Percentiles rank a stretch among this genome's conserved stretches.
Evolutionary conservation across 2,888 invertebrate genomes (phyloP).

Genomic region (Apoda limacodes): DNA sequence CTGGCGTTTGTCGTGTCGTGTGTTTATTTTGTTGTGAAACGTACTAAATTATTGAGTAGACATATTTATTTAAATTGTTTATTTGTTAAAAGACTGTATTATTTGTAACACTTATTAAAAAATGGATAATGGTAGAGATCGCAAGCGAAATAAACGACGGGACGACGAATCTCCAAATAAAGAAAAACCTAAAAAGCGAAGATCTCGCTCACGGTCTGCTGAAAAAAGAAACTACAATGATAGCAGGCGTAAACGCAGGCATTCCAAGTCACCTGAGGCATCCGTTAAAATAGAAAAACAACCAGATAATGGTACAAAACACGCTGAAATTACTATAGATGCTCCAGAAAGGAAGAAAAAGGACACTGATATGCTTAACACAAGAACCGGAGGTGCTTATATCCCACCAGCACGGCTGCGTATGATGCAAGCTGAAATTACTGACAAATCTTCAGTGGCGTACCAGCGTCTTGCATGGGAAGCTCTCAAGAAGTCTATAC

Average conservation of each 20-base stretch:
- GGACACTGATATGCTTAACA: constrained; percentile 78
- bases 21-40: too few relatives aligned
- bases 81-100: too few relatives aligned
- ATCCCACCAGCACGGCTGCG: constrained; percentile 97
- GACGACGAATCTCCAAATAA: too few relatives aligned
- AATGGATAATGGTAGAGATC: too few relatives aligned
- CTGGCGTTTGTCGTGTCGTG: too few relatives aligned
- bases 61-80: too few relatives aligned
- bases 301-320: constrained; percentile 24
- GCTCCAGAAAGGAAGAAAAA: constrained; percentile 41
- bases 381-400: constrained; percentile 93
- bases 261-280: constrained; percentile 34
- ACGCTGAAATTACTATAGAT: constrained; percentile 28
- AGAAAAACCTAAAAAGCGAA: constrained; percentile 37
- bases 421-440: constrained; percentile 96
- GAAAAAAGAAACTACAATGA: constrained; percentile 28
- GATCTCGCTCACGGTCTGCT: constrained; percentile 40
- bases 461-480: constrained; percentile 99
- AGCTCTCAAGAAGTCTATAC: constrained; percentile 97
- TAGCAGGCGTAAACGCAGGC: constrained; percentile 39
- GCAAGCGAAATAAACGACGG: too few relatives aligned
- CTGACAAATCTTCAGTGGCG: constrained; percentile 93
- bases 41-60: too few relatives aligned
- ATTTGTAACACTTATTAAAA: too few relatives aligned
- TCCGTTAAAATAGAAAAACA: constrained; percentile 33